These are phyloP conservation scores for Gymnobelideus leadbeateri DNA, from an alignment of 2,113 vertebrate genomes.

Conservation along the genomic window DNA sequence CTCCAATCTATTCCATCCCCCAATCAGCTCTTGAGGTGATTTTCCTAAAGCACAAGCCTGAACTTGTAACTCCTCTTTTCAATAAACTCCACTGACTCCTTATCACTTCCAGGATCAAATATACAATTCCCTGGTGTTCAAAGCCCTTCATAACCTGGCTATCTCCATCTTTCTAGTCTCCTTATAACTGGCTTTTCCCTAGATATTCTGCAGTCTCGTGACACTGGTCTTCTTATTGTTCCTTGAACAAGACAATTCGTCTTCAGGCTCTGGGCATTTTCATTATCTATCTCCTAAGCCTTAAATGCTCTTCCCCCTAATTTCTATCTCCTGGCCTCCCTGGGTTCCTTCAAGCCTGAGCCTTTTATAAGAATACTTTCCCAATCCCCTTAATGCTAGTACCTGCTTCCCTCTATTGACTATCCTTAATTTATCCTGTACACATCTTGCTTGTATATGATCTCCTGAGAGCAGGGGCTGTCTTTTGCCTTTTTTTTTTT, in stretches of 20 bases:
- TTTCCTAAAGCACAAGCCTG: neutral
- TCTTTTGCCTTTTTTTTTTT: neutral
- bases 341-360: neutral
- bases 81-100: neutral
- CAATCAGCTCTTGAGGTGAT: neutral
- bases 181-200: neutral
- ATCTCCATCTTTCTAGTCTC: neutral
- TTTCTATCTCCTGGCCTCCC: neutral
- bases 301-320: neutral
- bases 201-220: neutral
- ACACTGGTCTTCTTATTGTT: neutral
- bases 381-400: neutral
- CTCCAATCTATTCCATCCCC: neutral
- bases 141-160: neutral
- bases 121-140: neutral
- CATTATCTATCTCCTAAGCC: neutral
- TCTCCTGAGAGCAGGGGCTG: rapidly evolving
- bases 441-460: neutral
- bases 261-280: neutral
- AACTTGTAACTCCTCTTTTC: neutral
- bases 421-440: neutral
- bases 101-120: neutral
- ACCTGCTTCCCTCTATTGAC: neutral
- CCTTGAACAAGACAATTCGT: neutral
- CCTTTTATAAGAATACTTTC: neutral